Evolutionary conservation across 30 jellyfish, hydroid and myxozoan genomes (phyloP), one percentile per base, ranked within the genome.

Genomic region (Turritopsis dohrnii): DNA sequence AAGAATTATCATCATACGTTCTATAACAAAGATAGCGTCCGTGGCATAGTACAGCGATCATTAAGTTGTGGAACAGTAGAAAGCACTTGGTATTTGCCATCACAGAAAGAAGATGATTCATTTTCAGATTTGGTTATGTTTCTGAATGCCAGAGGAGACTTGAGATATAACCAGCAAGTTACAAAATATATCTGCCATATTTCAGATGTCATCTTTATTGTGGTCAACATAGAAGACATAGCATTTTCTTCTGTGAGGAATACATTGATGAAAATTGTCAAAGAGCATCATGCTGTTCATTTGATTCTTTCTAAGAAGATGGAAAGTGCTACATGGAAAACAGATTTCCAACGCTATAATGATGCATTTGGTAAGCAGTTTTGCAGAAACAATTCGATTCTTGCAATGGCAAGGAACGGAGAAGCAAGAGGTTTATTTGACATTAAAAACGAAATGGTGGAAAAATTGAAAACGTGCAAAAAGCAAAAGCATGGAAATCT

Each of bases 181-280:
- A 21, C 77, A 69, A 9, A 23, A 7, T 23, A n/a, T 21, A 69
- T 69, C 16, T 23, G 28, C 30, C 31, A 23, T 1, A 69, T n/a
- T 69, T 69, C 77, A 69, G 77, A 69, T 69, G 77, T 69, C 31
- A 27, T 69, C 77, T n/a, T 69, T 69, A 69, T 69, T 17, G 28
- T 69, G 28, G 77, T 69, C 30, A 27, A 69, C 17, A 21, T n/a
- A 27, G 30, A 1, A n/a, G 30, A n/a, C 17, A n/a, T 69, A 7
- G 8, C 60, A 41, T 41, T 13, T 3, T 3, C 60, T 41, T 41
- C 60, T 41, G 13, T 41, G 13, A 41, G 60, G 13, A 41, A 41
- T 41, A 13, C 5, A 41, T 3, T 41, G 60, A 41, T 41, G 5
- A 41, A 13, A 13, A 41, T 41, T 41, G 60, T 41, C 5, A 41